phyloP scores from a whole-genome alignment of 2,797 vertebrate species.

The Sardinella longiceps region DNA sequence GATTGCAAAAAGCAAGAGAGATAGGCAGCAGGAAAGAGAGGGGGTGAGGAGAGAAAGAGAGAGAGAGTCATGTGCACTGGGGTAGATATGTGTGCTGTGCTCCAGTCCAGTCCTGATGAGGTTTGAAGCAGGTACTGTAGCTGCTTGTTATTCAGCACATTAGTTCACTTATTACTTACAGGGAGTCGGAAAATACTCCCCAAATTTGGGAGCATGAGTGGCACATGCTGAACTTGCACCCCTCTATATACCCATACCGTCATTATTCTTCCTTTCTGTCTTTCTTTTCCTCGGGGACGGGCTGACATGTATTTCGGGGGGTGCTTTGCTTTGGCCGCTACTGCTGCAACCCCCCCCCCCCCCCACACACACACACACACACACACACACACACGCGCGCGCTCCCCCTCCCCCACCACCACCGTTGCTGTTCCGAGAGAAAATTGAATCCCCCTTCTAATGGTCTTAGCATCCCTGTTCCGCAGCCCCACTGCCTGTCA shows the following conservation, averaged over 20 bases:
- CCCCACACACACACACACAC: background rate
- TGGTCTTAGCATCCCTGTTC: conserved; percentile 5
- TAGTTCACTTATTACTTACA: background rate
- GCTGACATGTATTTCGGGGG: background rate
- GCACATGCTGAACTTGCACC: background rate
- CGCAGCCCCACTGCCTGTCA: background rate
- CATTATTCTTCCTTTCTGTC: background rate
- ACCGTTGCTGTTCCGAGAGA: background rate
- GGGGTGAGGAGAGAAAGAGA: background rate
- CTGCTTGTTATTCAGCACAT: background rate
- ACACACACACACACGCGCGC: no score
- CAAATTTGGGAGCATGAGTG: background rate
- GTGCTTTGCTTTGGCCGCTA: background rate
- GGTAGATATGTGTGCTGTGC: background rate
- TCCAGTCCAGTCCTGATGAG: background rate
- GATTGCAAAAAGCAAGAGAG: background rate
- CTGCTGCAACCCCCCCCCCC: background rate
- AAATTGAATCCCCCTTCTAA: conserved; percentile 18
- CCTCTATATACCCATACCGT: background rate
- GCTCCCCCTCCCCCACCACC: background rate
- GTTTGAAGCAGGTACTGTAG: background rate
- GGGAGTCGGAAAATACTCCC: background rate
- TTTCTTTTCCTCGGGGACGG: no score
- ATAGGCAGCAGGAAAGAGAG: background rate
- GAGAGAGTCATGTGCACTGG: background rate